phyloP scores from a whole-genome alignment of 2,113 vertebrate species.

The Ochotona curzoniae region DNA sequence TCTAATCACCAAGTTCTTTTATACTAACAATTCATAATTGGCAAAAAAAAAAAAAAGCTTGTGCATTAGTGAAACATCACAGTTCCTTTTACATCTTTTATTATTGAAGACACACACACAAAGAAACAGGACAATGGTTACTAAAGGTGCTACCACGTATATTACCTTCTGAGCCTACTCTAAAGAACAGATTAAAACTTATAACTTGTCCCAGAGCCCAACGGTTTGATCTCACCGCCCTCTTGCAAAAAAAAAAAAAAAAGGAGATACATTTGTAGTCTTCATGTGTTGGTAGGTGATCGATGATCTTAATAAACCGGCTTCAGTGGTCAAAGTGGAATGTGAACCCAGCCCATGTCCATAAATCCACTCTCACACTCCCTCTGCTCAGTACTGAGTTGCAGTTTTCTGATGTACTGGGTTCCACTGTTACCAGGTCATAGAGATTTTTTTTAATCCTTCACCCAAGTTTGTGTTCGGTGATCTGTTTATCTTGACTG shows the following conservation, averaged over 20 bases:
- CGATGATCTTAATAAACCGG: constrained; percentile 17
- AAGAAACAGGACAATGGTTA: not conserved
- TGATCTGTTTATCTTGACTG: not conserved
- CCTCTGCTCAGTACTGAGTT: constrained; percentile 26
- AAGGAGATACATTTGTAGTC: not conserved
- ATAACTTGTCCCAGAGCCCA: constrained; percentile 1
- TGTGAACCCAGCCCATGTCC: not conserved
- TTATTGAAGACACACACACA: not conserved
- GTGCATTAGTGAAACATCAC: constrained; percentile 21
- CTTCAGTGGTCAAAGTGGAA: constrained; percentile 39
- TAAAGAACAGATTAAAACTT: constrained; percentile 54
- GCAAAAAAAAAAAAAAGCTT: not conserved
- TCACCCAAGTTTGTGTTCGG: not conserved
- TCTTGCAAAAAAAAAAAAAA: constrained; percentile 40
- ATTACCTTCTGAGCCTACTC: not conserved
- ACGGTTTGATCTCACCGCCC: not conserved
- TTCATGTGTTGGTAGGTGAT: constrained; percentile 1
- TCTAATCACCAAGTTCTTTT: not conserved
- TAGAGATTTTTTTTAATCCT: constrained; percentile 1
- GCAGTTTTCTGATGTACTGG: not conserved
- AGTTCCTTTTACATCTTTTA: not conserved
- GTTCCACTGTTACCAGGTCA: not conserved
- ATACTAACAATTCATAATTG: not conserved
- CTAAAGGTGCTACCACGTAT: constrained; percentile 28
- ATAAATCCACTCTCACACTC: not conserved